A percentile compares a stretch with the other conserved stretches of the same genome.
These are phyloP conservation scores for Scomberomorus guttatus DNA, from an alignment of 2,797 vertebrate genomes.

Conservation along the genomic window DNA sequence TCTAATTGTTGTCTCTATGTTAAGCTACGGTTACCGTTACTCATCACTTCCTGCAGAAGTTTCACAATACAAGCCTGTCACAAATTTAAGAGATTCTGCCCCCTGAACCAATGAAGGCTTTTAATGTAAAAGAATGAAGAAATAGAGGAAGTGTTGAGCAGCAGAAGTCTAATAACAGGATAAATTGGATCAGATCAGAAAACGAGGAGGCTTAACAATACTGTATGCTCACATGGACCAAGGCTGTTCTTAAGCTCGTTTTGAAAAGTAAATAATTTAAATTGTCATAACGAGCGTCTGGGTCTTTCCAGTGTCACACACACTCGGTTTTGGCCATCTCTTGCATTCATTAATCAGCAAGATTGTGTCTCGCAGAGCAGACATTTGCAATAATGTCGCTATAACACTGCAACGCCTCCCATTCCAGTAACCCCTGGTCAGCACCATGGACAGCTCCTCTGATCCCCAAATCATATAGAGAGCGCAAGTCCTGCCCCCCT, in stretches of 20 bases:
- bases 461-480: constrained; percentile 14
- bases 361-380: background rate
- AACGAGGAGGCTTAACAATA: background rate
- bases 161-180: background rate
- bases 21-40: background rate
- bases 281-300: background rate
- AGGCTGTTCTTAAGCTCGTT: background rate
- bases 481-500: background rate
- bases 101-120: background rate
- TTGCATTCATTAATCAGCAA: background rate
- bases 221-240: background rate
- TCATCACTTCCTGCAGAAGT: constrained; percentile 18
- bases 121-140: background rate
- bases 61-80: constrained; percentile 41
- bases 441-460: constrained; percentile 27
- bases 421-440: background rate
- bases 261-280: background rate
- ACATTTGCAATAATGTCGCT: background rate
- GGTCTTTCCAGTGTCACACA: background rate
- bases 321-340: background rate
- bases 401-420: background rate
- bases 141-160: background rate
- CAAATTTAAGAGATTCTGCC: constrained; percentile 1
- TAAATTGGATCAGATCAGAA: background rate
- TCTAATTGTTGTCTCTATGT: background rate